A percentile compares a stretch with the other conserved stretches of the same genome.
phyloP scores from a whole-genome alignment of 2,888 invertebrate species.

The Trichopoda pennipes region DNA sequence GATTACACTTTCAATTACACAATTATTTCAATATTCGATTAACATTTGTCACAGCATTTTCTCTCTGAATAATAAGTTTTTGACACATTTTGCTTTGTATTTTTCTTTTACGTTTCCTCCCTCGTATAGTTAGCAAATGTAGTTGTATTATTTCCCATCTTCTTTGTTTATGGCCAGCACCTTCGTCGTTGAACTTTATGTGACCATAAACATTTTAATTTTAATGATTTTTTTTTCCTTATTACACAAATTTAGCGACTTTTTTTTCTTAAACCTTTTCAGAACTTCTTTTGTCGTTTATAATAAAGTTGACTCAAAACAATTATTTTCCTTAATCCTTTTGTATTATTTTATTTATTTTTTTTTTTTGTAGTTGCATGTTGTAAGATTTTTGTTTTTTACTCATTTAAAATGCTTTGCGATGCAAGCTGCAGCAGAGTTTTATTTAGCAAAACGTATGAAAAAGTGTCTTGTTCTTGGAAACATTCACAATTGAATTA shows the following conservation, averaged over 20 bases:
- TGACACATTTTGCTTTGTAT: too few relatives aligned
- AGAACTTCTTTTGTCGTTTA: slow-evolving; percentile 45
- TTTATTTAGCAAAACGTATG: slow-evolving; percentile 7
- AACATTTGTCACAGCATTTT: too few relatives aligned
- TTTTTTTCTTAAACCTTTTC: slow-evolving; percentile 46
- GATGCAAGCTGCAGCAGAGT: slow-evolving; percentile 16
- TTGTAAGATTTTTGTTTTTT: slow-evolving; percentile 37
- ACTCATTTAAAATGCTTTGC: slow-evolving; percentile 10
- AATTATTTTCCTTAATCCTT: slow-evolving; percentile 47
- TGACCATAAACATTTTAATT: slow-evolving; percentile 78
- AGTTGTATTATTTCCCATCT: neutral
- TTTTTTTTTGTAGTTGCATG: slow-evolving; percentile 1
- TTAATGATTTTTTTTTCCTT: slow-evolving; percentile 77
- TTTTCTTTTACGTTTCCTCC: too few relatives aligned
- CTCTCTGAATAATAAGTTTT: too few relatives aligned
- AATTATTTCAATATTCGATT: too few relatives aligned
- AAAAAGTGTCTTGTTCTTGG: slow-evolving; percentile 58
- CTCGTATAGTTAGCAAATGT: too few relatives aligned
- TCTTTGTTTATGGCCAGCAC: slow-evolving; percentile 37
- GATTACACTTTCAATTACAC: too few relatives aligned
- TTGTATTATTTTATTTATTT: neutral
- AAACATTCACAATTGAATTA: slow-evolving; percentile 63
- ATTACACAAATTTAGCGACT: slow-evolving; percentile 76
- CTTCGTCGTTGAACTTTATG: slow-evolving; percentile 66
- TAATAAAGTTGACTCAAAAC: slow-evolving; percentile 31